phyloP scores from a whole-genome alignment of 2,113 vertebrate genomes.

The Protobothrops mucrosquamatus region DNA sequence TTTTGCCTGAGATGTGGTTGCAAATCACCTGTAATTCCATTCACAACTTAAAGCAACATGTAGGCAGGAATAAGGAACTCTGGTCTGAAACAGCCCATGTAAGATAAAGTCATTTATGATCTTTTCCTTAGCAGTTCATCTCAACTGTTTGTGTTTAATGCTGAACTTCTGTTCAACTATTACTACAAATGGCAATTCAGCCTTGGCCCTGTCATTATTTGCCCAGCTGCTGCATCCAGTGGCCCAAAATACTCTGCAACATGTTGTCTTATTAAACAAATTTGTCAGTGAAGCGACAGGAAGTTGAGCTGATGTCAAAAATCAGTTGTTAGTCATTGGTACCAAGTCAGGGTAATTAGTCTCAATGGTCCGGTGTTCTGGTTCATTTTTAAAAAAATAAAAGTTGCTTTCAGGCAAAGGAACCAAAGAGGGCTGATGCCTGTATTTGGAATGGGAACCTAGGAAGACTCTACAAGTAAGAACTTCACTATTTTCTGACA shows the following conservation, averaged over 20 bases:
- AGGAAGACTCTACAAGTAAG: background rate
- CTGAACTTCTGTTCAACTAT: constrained; percentile 18
- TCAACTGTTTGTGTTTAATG: background rate
- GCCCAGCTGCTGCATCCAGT: constrained; percentile 1
- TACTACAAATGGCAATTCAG: accelerated
- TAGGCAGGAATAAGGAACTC: background rate
- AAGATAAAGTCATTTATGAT: constrained; percentile 4
- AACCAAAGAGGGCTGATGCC: background rate
- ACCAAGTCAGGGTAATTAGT: constrained; percentile 14
- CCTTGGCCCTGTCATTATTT: background rate
- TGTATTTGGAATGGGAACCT: background rate
- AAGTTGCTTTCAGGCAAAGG: background rate
- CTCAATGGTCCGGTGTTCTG: background rate
- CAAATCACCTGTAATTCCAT: background rate
- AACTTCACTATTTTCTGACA: background rate
- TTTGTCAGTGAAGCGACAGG: constrained; percentile 9
- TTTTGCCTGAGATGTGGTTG: background rate
- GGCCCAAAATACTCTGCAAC: background rate
- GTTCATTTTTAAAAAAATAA: background rate
- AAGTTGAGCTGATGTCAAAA: background rate
- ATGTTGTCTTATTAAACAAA: constrained; percentile 18
- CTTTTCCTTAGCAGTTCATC: background rate
- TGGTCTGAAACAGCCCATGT: background rate
- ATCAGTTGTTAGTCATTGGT: background rate
- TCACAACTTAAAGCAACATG: background rate